These are phyloP conservation scores for Noctua janthina DNA, from an alignment of 2,888 invertebrate species.

Conservation along the genomic window DNA sequence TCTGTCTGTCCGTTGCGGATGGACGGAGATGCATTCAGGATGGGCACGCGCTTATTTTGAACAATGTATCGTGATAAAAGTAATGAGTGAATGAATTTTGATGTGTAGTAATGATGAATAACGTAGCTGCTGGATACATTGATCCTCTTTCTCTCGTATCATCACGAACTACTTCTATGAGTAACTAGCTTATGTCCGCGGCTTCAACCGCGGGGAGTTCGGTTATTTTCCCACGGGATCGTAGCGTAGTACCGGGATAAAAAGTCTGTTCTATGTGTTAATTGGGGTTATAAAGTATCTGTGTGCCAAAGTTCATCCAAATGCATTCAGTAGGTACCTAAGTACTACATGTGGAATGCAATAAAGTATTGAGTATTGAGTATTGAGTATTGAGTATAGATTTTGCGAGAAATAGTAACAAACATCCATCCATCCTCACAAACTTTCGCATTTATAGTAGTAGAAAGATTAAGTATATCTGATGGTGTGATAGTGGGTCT, in stretches of 20 bases:
- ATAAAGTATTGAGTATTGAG: too few relatives aligned
- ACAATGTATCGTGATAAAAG: slow-evolving; percentile 4
- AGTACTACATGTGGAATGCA: too few relatives aligned
- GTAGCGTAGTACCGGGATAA: not conserved
- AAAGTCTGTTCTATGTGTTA: not conserved
- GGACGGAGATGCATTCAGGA: slow-evolving; percentile 74
- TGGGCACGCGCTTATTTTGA: slow-evolving; percentile 42
- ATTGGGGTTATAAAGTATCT: not conserved
- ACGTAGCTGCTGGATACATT: not conserved
- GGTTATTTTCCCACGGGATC: not conserved
- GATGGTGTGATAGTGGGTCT: not conserved
- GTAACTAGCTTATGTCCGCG: not conserved
- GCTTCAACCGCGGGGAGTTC: too few relatives aligned
- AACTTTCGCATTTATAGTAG: not conserved
- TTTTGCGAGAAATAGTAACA: not conserved
- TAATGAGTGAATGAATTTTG: not conserved
- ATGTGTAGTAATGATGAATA: not conserved
- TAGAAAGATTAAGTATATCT: not conserved
- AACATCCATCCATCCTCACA: not conserved
- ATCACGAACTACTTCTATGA: not conserved
- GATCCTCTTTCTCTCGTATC: not conserved
- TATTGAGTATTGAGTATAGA: too few relatives aligned
- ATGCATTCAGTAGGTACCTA: not conserved
- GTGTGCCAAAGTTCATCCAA: not conserved
- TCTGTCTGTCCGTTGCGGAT: slow-evolving; percentile 73